Evolutionary conservation across 2,888 invertebrate genomes (phyloP), one percentile per base, ranked within the genome.

Genomic region (Automeris io): DNA sequence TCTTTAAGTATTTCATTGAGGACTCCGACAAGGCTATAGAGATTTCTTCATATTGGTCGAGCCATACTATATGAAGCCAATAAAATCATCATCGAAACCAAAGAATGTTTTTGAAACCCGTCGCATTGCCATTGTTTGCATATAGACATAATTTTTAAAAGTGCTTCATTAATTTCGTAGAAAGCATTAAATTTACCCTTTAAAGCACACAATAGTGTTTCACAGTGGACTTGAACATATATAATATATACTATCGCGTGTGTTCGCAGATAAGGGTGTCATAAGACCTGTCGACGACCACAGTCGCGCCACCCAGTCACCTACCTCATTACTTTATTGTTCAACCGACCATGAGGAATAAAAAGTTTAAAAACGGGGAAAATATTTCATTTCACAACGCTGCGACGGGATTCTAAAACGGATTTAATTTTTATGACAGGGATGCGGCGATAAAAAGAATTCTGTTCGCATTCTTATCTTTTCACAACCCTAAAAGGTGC

Each of bases 311-410:
- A 56, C 55, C 60, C 65, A 62, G 70, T 72, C 71, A 67, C 60
- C 60, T 64, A 61, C 51, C 61, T 71, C 75, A 73, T 82, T 81
- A 81, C 74, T 73, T 79, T 74, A 80, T 79, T 81, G 80, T 73
- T 66, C 72, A 71, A 63, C 72, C 73, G 57, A 65, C 69, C 64
- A 58, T 60, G 56, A 56, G 56, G 53, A 55, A 70, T 67, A 65
- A 73, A 74, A 61, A 42, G 45, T 49, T 55, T 49, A 54, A 41
- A 42, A 49, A 45, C 42, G 40, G 46, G 45, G 42, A 43, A 38
- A 16, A 32, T 31, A 37, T 32, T 18, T 26, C 19, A 36, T 36
- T 36, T 31, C 22, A 32, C 31, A 31, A 37, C 36, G 29, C 29
- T 31, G 11, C 19, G 32, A 37, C 16, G 32, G n/a, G 16, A 22